A percentile compares a stretch with the other conserved stretches of the same genome.
These are phyloP conservation scores for Epinephelus cyanopodus DNA, from an alignment of 2,113 vertebrate species.

Conservation along the genomic window DNA sequence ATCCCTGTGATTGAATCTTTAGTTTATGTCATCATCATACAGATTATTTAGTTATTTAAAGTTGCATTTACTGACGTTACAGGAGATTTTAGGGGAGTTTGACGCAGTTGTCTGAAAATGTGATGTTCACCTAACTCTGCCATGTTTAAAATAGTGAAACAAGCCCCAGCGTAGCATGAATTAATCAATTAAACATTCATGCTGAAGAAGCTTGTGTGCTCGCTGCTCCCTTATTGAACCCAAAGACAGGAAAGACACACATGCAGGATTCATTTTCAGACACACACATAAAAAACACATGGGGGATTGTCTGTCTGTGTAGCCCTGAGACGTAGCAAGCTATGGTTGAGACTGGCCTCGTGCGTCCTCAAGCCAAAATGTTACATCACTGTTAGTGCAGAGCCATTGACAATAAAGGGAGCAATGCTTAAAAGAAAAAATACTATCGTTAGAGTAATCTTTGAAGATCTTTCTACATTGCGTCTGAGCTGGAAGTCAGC, in stretches of 20 bases:
- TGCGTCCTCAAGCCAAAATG: conserved; percentile 20
- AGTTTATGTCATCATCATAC: conserved; percentile 1
- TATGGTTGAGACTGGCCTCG: neutral
- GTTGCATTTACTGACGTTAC: neutral
- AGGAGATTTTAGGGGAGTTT: neutral
- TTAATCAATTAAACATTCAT: neutral
- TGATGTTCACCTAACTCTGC: neutral
- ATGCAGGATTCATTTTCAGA: conserved; percentile 36
- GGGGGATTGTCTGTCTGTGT: conserved; percentile 2
- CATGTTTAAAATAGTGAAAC: conserved; percentile 25
- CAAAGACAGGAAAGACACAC: conserved; percentile 57
- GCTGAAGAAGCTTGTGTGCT: conserved; percentile 25
- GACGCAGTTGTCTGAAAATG: neutral
- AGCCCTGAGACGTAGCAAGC: neutral
- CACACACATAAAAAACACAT: conserved; percentile 15
- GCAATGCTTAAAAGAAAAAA: neutral
- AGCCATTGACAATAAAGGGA: conserved; percentile 8
- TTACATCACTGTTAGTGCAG: conserved; percentile 42
- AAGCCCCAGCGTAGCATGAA: neutral
- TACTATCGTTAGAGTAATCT: neutral
- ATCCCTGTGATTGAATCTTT: conserved; percentile 14
- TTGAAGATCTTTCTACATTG: conserved; percentile 5
- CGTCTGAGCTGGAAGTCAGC: neutral
- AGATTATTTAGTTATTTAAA: conserved; percentile 11
- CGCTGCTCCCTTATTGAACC: conserved; percentile 33